Evolutionary conservation across 2,797 vertebrate genomes (phyloP), one percentile per base, ranked within the genome.

Genomic region (Rhadinocentrus ornatus): DNA sequence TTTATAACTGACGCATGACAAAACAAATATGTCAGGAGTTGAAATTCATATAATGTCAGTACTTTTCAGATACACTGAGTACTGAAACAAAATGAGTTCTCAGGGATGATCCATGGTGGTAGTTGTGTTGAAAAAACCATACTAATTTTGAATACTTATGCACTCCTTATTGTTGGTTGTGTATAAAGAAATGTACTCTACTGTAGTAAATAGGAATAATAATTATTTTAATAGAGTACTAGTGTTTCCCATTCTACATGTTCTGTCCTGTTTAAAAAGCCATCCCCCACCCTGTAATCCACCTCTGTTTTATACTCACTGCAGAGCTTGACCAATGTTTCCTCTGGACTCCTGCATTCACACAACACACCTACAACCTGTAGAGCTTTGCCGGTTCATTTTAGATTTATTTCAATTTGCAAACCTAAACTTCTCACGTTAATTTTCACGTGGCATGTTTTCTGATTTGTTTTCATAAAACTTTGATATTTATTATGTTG

Each of bases 71-170:
- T 86, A 88, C 84, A 88, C 84, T 77, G 81, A 85, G 84, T 93
- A 91, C 87, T 89, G 87, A 93, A 93, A 90, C 93, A 94, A 93
- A 94, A 91, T 86, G 83, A 87, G 85, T 87, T 91, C 93, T 95
- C 93, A 94, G 94, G 93, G 94, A 95, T 92, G 89, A 87, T 81
- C 31, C 80, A 66, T 83, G 81, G 73, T 74, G 75, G 76, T 80
- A 65, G 75, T 86, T 77, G 81, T 71, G 70, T 77, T 52, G 55
- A 80, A 79, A 57, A 7, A 85, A 80, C 77, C 46, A 35, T 69
- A 67, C 32, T 67, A 70, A 72, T 78, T 86, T 86, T 78, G 65
- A 79, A 81, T 69, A 77, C 80, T 73, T 72, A 73, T 73, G 63
- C 72, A 62, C 69, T 83, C 71, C 73, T 75, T 68, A 57, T 75